Conservation (phyloP, 2,888 invertebrate genomes). For the Stratiomys singularior region DNA sequence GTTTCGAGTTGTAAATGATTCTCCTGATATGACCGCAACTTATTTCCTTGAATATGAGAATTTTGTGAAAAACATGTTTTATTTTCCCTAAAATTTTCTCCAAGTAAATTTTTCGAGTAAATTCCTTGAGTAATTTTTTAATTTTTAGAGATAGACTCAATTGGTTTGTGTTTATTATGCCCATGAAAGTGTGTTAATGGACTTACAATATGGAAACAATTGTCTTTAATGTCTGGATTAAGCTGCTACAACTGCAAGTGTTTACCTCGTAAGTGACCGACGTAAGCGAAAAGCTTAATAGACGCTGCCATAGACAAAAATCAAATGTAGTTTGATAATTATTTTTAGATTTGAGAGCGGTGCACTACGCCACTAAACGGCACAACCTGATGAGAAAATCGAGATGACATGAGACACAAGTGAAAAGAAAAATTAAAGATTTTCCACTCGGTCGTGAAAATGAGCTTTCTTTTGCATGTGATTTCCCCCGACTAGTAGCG, state of each 20-base stretch:
- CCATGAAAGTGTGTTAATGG: conserved; percentile 28
- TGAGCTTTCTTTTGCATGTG: conserved; percentile 5
- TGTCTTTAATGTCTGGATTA: neutral
- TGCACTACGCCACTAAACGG: neutral
- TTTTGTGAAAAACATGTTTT: too few species aligned
- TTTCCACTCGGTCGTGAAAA: conserved; percentile 25
- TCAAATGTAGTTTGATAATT: neutral
- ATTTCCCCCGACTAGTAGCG: neutral
- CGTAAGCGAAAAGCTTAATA: neutral
- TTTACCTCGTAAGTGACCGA: neutral
- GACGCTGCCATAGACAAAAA: neutral
- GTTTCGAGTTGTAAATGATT: too few species aligned
- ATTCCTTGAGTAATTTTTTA: too few species aligned
- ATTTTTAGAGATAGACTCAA: too few species aligned
- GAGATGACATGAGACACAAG: conserved; percentile 22
- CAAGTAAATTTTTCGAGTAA: too few species aligned
- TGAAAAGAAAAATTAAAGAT: neutral
- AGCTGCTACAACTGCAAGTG: neutral
- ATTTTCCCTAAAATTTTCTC: too few species aligned
- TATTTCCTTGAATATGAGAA: too few species aligned
- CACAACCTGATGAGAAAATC: neutral
- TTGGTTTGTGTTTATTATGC: neutral
- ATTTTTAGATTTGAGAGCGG: conserved; percentile 8
- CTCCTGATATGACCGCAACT: too few species aligned
- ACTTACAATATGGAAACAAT: conserved; percentile 8